Conservation (phyloP, 1,140 invertebrate genomes). For the Bombus sibiricus region DNA sequence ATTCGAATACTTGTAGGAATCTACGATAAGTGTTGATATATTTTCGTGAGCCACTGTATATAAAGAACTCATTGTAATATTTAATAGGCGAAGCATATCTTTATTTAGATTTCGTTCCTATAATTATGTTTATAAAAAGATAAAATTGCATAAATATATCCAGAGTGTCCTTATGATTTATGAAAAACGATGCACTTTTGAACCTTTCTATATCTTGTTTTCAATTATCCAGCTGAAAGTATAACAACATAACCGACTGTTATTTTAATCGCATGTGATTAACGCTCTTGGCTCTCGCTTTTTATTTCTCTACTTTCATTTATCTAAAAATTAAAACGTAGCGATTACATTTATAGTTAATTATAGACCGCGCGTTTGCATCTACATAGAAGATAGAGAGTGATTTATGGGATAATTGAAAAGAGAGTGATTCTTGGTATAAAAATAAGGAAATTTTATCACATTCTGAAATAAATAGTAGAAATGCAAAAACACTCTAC, state of each 20-base stretch:
- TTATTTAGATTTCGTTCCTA: not conserved
- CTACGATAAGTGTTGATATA: no score
- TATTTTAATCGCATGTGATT: not conserved
- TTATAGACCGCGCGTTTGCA: not conserved
- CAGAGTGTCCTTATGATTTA: not conserved
- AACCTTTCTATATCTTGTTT: not conserved
- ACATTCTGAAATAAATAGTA: not conserved
- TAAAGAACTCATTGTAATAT: not conserved
- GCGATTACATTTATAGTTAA: not conserved
- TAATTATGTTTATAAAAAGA: not conserved
- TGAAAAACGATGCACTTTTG: not conserved
- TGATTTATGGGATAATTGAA: not conserved
- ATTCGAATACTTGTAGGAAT: no score
- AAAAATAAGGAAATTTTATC: not conserved
- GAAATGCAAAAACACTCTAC: not conserved
- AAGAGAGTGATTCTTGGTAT: not conserved
- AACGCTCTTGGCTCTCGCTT: not conserved
- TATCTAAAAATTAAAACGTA: not conserved
- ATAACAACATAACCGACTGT: not conserved
- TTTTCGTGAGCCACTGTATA: no score
- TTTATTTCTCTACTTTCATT: not conserved
- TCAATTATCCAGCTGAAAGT: not conserved
- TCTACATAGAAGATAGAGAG: not conserved
- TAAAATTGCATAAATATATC: not conserved
- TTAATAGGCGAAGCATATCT: not conserved